Evolutionary conservation across 92 coral and sea anemone species (phyloP), one percentile per base, ranked within the genome.

Genomic region (Palythoa heliodiscus): DNA sequence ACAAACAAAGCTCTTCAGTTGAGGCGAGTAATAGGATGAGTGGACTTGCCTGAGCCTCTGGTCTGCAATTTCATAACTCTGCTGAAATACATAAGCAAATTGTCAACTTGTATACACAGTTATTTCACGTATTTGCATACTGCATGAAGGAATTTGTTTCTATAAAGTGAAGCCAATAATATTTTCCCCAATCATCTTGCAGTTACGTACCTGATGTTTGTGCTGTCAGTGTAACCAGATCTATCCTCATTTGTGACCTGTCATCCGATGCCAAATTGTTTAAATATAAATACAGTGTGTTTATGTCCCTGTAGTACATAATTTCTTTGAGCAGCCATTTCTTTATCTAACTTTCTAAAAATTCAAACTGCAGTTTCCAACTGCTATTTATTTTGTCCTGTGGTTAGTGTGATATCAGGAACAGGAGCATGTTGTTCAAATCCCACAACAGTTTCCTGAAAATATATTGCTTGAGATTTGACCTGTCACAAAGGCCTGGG

Each of bases 401-500:
- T 11, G 70, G 22, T 22, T 35, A 6, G n/a, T 67, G 55, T n/a
- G 0, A 66, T 20, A 53, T 12, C 14, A 4, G 12, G 4, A 80
- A 67, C 74, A 80, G 39, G 23, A 12, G 43, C 25, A 16, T 66
- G 75, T 80, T 64, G 19, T 64, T 80, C 25, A 22, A 57, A 40
- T 4, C 17, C 1, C 20, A 13, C 40, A 80, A 67, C 84, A 80
- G 84, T 73, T 64, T 52, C 7, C 23, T 80, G 55, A 67, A 64
- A 80, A 60, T 40, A 23, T 11, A 2, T 40, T 38, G 22, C 84
- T 23, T 66, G 14, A 43, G 73, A 40, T 47, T n/a, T 66, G 73
- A 67, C 61, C 74, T 80, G 73, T n/a, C 16, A 2, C 15, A 66
- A 73, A 40, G 74, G 84, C 61, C 84, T 80, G 84, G 84, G 84